A percentile compares a stretch with the other conserved stretches of the same genome.
These are phyloP conservation scores for Cyphomyrmex costatus DNA, from an alignment of 1,140 invertebrate genomes.

Conservation along the genomic window DNA sequence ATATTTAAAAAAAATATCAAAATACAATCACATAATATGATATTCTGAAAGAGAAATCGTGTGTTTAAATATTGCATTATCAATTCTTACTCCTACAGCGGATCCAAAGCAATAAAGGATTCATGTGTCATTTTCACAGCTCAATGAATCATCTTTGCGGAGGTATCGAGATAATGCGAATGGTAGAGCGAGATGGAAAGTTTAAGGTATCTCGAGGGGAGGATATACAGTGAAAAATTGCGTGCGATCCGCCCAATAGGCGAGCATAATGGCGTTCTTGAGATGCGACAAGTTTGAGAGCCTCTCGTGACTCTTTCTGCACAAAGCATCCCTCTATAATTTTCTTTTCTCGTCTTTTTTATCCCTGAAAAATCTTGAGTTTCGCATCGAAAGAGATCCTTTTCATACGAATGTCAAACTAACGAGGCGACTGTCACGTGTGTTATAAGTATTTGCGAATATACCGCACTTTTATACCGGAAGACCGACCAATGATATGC, in stretches of 20 bases:
- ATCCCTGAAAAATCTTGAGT: constrained; percentile 52
- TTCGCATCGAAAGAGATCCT: constrained; percentile 30
- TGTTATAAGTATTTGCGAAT: constrained; percentile 43
- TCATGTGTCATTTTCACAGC: constrained; percentile 6
- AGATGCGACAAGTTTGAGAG: constrained; percentile 68
- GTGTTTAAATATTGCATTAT: constrained; percentile 16
- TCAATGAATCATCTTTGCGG: constrained; percentile 30
- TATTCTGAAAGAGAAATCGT: neutral
- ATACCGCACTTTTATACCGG: neutral
- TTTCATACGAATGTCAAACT: constrained; percentile 62
- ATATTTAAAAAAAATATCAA: neutral
- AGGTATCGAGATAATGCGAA: neutral
- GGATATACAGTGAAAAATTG: constrained; percentile 67
- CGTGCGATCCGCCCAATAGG: constrained; percentile 66
- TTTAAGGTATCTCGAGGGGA: constrained; percentile 30
- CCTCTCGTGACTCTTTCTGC: constrained; percentile 52
- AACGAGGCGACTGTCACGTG: constrained; percentile 61
- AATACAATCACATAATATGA: neutral
- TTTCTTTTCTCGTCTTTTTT: constrained; percentile 61
- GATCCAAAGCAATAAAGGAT: constrained; percentile 24
- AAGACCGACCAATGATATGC: constrained; percentile 20
- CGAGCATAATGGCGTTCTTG: constrained; percentile 64
- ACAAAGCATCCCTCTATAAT: constrained; percentile 63
- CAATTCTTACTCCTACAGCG: neutral
- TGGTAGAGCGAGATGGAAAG: constrained; percentile 23